Evolutionary conservation across 2,113 vertebrate species (phyloP).

Genomic region (human (Homo sapiens)): GRCh38 chr6:148487001-148487500

Average conservation of each 20-base stretch:
- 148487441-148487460: background rate
- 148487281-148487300: background rate
- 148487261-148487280: background rate
- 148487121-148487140: background rate
- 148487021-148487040: too few species aligned
- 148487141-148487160: background rate
- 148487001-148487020: too few species aligned
- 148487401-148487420: background rate
- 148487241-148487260: background rate
- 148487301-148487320: background rate
- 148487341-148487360: background rate
- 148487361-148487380: background rate
- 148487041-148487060: too few species aligned
- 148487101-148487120: too few species aligned
- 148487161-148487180: background rate
- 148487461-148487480: background rate
- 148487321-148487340: background rate
- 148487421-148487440: background rate
- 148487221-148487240: background rate
- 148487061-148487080: too few species aligned
- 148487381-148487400: background rate
- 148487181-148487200: background rate
- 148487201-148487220: background rate
- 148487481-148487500: background rate
- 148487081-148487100: too few species aligned